Evolutionary conservation across 2,888 invertebrate species (phyloP).

Genomic region (Nephrotoma flavescens): DNA sequence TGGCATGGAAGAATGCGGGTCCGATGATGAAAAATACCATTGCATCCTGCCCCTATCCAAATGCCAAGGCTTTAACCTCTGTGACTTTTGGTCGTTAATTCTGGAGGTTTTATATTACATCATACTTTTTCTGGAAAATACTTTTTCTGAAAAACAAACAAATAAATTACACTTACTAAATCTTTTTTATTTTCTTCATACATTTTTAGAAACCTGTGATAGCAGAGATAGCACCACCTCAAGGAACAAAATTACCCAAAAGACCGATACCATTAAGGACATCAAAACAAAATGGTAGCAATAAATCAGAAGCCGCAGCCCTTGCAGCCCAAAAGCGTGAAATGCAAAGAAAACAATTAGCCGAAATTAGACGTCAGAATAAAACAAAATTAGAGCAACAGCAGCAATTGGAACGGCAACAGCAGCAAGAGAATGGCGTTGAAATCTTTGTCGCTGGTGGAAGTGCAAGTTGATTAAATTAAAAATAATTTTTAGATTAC

Average conservation of each 20-base stretch:
- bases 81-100: no score
- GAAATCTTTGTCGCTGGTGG: conserved; percentile 2
- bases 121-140: no score
- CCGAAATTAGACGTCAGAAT: conserved; percentile 41
- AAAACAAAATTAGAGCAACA: conserved; percentile 17
- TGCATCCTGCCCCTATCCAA: no score
- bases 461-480: background rate
- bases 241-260: conserved; percentile 18
- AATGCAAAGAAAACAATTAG: conserved; percentile 61
- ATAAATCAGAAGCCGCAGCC: conserved; percentile 17
- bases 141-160: no score
- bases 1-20: no score
- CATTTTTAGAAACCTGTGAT: conserved; percentile 16
- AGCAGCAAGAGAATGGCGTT: background rate
- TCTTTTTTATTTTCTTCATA: background rate
- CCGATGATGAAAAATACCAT: no score
- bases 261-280: conserved; percentile 16
- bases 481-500: background rate
- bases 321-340: conserved; percentile 44
- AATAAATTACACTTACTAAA: no score
- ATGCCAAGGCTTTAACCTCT: no score
- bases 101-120: no score
- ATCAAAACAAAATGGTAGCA: conserved; percentile 11
- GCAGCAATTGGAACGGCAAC: background rate
- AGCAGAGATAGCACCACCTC: conserved; percentile 13